Conservation (phyloP, 2,797 vertebrate genomes). For the Huso huso region DNA sequence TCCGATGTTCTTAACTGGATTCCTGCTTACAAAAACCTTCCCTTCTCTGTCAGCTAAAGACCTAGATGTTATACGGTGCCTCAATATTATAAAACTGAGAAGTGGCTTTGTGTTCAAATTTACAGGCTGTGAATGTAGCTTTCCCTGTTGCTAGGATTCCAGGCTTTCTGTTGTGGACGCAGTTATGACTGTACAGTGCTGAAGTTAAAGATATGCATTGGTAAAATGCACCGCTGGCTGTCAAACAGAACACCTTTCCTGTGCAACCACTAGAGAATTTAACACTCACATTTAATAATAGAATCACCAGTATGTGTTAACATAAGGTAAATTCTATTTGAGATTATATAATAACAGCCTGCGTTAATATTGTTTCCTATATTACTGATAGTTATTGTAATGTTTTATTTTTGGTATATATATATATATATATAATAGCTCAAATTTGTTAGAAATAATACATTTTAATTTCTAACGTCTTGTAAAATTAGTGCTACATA, state of each 20-base stretch:
- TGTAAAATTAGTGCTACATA: too few relatives aligned
- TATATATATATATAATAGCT: too few relatives aligned
- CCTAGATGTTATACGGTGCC: conserved; percentile 22
- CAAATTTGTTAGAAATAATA: too few relatives aligned
- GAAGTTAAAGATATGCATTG: conserved; percentile 25
- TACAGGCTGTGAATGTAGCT: conserved; percentile 47
- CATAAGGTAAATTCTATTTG: conserved; percentile 11
- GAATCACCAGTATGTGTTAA: not conserved
- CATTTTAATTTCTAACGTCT: too few relatives aligned
- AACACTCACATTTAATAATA: conserved; percentile 14
- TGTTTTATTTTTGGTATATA: too few relatives aligned
- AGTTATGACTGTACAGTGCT: conserved; percentile 24
- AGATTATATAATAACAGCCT: conserved; percentile 7
- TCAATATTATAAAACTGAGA: conserved; percentile 36
- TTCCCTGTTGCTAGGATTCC: conserved; percentile 28
- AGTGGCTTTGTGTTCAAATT: conserved; percentile 39
- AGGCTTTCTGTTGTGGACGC: conserved; percentile 50
- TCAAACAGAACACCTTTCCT: conserved; percentile 25
- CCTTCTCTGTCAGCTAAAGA: conserved; percentile 26
- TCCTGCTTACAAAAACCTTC: conserved; percentile 16
- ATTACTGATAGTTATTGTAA: too few relatives aligned
- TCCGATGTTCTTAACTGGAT: not conserved
- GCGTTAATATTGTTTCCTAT: not conserved
- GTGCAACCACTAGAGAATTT: conserved; percentile 7
- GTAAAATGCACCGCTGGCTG: conserved; percentile 47